Base-by-base conservation (phyloP, 2,797 vertebrate genomes). In the Adelosebastes latens region DNA sequence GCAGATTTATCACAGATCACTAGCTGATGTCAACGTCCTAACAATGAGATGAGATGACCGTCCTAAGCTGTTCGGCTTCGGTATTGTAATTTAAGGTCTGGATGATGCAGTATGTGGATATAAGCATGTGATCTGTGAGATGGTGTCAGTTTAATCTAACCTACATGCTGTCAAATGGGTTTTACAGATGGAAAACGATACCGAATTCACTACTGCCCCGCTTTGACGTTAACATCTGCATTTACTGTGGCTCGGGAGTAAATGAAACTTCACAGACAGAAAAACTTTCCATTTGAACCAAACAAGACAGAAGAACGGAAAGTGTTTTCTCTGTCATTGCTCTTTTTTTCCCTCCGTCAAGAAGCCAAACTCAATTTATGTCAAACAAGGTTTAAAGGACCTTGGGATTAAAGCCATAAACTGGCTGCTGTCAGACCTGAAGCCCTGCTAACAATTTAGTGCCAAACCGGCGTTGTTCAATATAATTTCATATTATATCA, bases 401-500 rank as follows among this genome's bases (percentile, higher is more conserved):
- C 97, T 97, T 98, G 97, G 97, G 97, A 98, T 98, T 98, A 98
- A 97, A 98, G 97, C 96, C 97, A 97, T 98, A 98, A 98, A 98
- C 97, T 97, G 96, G 96, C 96, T 96, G 96, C 97, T 98, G 98
- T 98, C 98, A 99, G 97, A 97, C 96, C 97, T 97, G 97, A 97
- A 98, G 97, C 96, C 96, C 94, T 92, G 95, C 97, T 98, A 99
- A 98, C 98, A 98, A 98, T 99, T 98, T 97, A 98, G 97, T 97
- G 97, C 97, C 97, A 97, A 98, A 97, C 94, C 94, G 95, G 91
- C 97, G 97, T 98, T 98, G 97, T 98, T 98, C 97, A 97, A 97
- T 98, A 99, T 99, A 97, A 97, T 98, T 98, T 98, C 97, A 97
- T 97, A 99, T 99, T 98, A 98, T 96, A 98, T 98, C 97, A 98